Base-by-base conservation (phyloP, 2,888 invertebrate genomes). In the Lepidochitona cinerea region DNA sequence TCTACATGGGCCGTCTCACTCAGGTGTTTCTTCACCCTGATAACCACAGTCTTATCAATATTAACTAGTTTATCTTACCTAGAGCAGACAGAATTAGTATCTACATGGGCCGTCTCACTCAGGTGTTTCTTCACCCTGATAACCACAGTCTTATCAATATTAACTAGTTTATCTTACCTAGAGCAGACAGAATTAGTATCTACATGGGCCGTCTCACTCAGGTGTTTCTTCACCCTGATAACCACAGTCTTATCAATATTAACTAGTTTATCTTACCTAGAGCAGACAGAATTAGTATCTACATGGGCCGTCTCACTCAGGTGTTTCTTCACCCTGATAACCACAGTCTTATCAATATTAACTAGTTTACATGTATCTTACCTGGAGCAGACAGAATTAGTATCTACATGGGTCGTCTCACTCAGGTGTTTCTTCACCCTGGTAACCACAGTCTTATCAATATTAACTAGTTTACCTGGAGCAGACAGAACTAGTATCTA, bases 281-380 rank as follows among this genome's bases (percentile, higher is more conserved):
- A 71, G 36, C 53, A 70, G 12, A 80, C 73, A 36, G 68, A 71
- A 68, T 12, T 35, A 68, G 12, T 68, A 37, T n/a, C 66, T 14
- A 64, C 36, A 9, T 41, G 68, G n/a, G 69, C 59, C 59, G 78
- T 81, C 49, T 81, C 79, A 18, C 72, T 66, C 2, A 88, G 75
- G 68, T 88, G 88, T 35, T 86, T 85, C 68, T 86, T 84, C 32
- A 91, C 78, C 77, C 84, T 83, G 41, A 72, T 73, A 9, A 90
- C 78, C n/a, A 91, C 80, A 0, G 70, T 75, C 12, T 81, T 81
- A 70, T 86, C 87, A 41, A 9, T 41, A 18, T 41, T 41, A 41
- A 23, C 49, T n/a, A 4, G 49, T 18, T 18, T n/a, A n/a, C n/a
- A n/a, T n/a, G n/a, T 23, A 49, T 4, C 72, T 33, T 68, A 78